Evolutionary conservation across 2,888 invertebrate species (phyloP), one percentile per base, ranked within the genome.

Genomic region (Spilarctia lutea): DNA sequence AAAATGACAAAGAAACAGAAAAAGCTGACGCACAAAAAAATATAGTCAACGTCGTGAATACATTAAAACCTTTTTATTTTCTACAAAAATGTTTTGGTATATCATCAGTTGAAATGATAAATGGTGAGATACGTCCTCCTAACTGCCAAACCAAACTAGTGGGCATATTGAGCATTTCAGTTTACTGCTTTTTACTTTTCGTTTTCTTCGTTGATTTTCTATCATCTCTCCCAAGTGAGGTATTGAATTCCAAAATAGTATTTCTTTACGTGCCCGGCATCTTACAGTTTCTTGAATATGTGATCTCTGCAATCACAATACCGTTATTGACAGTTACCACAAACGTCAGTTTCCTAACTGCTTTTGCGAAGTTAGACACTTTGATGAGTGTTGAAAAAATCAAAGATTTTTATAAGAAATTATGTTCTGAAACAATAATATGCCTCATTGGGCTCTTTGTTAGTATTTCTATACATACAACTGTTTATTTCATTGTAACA

Each of bases 361-460:
- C 70, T 3, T 71, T 71, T 71, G 70, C 68, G 30, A 3, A 68
- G 33, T 30, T 68, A 33, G 68, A 68, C 33, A 68, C 33, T 33
- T 11, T 33, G 30, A 2, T 68, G 33, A 52, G 24, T 52, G 33
- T 68, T 27, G 68, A 52, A 68, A 83, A 81, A 8, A 79, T 78
- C 39, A 77, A 82, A 24, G 79, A 13, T 13, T 45, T 45, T 45
- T 45, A n/a, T 45, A 45, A 45, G 42, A 45, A 45, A 45, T 13
- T 13, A 45, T 16, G 2, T 45, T 45, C 42, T 13, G 42, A 45
- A 45, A 45, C 42, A 45, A 2, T 45, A 45, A 85, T 16, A 88
- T 85, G 77, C 48, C 71, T 91, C 3, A 24, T 77, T 18, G 2
- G 84, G 24, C 65, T 79, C 65, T 88, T 90, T 71, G 2, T 78